A percentile compares a stretch with the other conserved stretches of the same genome.
These are phyloP conservation scores for Pseudolaguvia tuberculata DNA, from an alignment of 2,113 vertebrate species.

Conservation along the genomic window DNA sequence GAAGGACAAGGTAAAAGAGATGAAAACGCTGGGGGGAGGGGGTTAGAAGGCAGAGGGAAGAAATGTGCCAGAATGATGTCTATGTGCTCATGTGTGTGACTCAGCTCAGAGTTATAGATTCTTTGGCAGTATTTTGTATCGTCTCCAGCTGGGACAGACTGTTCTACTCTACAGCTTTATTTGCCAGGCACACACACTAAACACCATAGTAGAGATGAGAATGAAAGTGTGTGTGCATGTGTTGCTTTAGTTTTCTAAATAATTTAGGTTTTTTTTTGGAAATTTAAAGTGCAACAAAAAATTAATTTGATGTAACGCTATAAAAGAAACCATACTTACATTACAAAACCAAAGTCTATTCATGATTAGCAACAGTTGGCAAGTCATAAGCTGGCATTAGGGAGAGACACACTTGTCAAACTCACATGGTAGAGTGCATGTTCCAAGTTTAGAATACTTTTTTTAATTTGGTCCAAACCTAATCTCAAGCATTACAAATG, in stretches of 20 bases:
- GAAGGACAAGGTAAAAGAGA: conserved; percentile 36
- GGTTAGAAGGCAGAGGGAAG: conserved; percentile 14
- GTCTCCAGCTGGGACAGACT: conserved; percentile 70
- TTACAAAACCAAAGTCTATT: neutral
- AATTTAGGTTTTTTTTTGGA: neutral
- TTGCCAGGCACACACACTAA: conserved; percentile 51
- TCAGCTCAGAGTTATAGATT: conserved; percentile 72
- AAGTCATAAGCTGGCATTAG: neutral
- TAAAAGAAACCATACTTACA: too few species aligned
- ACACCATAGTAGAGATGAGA: conserved; percentile 47
- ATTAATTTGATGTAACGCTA: neutral
- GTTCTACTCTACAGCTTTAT: conserved; percentile 59
- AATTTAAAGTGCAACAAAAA: neutral
- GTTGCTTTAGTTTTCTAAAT: neutral
- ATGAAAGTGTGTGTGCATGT: neutral
- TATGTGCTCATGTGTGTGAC: conserved; percentile 62
- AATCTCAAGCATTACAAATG: conserved; percentile 6
- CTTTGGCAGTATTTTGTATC: conserved; percentile 69
- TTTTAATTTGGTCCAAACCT: conserved; percentile 16
- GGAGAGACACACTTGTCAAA: neutral
- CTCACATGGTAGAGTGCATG: conserved; percentile 19
- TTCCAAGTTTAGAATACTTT: conserved; percentile 38
- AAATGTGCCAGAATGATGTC: conserved; percentile 39
- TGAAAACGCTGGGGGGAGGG: neutral
- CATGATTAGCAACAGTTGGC: neutral